These are phyloP conservation scores for Hipposideros armiger DNA, from an alignment of 2,113 vertebrate genomes.

Conservation along the genomic window DNA sequence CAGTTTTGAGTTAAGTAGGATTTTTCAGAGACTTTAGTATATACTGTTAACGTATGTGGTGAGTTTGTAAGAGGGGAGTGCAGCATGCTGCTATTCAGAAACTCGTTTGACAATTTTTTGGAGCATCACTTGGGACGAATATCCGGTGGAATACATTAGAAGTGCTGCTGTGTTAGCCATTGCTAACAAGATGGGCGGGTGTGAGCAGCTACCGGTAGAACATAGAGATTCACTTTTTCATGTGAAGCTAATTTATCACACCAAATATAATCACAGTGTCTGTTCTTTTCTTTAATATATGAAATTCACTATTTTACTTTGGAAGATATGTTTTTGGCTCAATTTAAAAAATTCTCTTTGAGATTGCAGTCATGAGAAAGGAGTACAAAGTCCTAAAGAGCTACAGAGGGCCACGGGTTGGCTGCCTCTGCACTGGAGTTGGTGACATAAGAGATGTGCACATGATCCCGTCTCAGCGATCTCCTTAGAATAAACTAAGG, in stretches of 20 bases:
- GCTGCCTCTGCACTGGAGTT: background rate
- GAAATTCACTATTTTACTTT: conserved; percentile 25
- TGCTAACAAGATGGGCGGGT: background rate
- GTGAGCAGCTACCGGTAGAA: background rate
- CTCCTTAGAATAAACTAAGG: conserved; percentile 46
- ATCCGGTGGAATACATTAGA: background rate
- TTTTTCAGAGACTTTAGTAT: conserved; percentile 37
- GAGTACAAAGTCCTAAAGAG: background rate
- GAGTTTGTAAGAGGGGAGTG: background rate
- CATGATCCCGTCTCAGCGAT: background rate
- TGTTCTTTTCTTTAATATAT: background rate
- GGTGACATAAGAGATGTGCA: background rate
- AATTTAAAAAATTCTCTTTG: background rate
- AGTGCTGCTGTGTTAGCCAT: background rate
- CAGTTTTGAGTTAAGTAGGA: background rate
- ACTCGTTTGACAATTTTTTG: background rate
- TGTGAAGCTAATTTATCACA: background rate
- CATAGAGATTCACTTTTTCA: background rate
- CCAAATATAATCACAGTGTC: background rate
- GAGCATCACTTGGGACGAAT: background rate
- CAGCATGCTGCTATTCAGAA: background rate
- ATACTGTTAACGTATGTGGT: background rate
- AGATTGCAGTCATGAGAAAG: background rate
- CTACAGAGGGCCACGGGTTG: background rate
- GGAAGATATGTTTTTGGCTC: background rate